phyloP scores from a whole-genome alignment of 2,888 invertebrate genomes.

The Willowsia nigromaculata region DNA sequence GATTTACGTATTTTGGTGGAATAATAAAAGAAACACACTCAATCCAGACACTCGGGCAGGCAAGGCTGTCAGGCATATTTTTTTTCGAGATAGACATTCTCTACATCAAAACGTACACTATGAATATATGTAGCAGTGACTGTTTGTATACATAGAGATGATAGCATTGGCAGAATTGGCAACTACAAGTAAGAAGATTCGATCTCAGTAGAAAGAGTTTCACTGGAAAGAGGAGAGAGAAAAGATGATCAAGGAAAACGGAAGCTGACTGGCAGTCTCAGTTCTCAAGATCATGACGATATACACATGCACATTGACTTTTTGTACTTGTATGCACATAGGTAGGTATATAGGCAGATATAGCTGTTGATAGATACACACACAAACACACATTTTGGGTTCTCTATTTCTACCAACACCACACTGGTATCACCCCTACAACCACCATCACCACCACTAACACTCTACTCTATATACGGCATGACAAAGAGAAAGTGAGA shows the following conservation, averaged over 20 bases:
- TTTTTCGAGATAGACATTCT: not conserved
- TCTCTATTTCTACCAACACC: not conserved
- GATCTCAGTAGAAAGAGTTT: not conserved
- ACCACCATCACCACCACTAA: not conserved
- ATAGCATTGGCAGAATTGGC: conserved; percentile 60
- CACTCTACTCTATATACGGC: not conserved
- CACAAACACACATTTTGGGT: not conserved
- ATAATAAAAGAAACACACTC: not conserved
- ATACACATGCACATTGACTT: not conserved
- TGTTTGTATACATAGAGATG: not conserved
- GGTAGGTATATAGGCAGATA: not conserved
- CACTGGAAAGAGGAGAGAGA: conserved; percentile 18
- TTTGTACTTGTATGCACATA: not conserved
- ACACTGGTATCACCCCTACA: not conserved
- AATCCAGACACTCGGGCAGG: not conserved
- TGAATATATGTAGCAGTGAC: not conserved
- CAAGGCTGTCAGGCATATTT: not conserved
- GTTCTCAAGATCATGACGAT: conserved; percentile 60
- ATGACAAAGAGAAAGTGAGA: not conserved
- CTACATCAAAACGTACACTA: not conserved
- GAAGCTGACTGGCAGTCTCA: conserved; percentile 62
- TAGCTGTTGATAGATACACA: not conserved
- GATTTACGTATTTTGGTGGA: not conserved
- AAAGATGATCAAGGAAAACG: conserved; percentile 68
- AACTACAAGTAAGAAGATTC: conserved; percentile 54